Percentiles rank a stretch among this genome's conserved stretches.
Evolutionary conservation across 2,888 invertebrate genomes (phyloP).

Genomic region (Noctua comes): DNA sequence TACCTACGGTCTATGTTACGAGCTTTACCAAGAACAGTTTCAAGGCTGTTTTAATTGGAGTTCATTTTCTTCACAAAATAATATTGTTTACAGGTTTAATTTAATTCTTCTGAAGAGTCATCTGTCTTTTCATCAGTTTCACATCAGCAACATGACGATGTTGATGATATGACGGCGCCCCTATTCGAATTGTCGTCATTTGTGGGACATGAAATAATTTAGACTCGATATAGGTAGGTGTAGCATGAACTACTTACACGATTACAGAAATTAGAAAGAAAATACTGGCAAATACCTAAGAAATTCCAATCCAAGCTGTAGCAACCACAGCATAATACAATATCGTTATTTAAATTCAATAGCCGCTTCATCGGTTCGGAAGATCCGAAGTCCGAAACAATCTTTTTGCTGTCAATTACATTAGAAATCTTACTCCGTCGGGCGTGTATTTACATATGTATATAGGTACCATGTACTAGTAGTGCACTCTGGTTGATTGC

Average conservation of each 20-base stretch:
- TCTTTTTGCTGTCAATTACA: constrained; percentile 84
- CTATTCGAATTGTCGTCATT: background rate
- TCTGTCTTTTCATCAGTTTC: background rate
- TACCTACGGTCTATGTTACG: constrained; percentile 12
- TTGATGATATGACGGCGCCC: background rate
- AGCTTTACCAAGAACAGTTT: background rate
- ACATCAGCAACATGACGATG: background rate
- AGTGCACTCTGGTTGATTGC: constrained; percentile 84
- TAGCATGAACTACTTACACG: background rate
- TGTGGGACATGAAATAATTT: background rate
- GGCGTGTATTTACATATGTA: constrained; percentile 79
- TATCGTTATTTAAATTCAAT: constrained; percentile 65
- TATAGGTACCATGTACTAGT: constrained; percentile 49
- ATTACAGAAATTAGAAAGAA: background rate
- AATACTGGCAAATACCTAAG: background rate
- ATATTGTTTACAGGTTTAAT: background rate
- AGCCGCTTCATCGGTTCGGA: constrained; percentile 62
- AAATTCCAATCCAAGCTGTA: constrained; percentile 40
- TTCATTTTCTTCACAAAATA: background rate
- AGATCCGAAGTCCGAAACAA: constrained; percentile 64
- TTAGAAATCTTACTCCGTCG: constrained; percentile 82
- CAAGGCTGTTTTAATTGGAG: constrained; percentile 6
- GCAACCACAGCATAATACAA: constrained; percentile 30
- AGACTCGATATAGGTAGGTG: background rate
- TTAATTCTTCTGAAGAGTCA: background rate